Evolutionary conservation across 1,140 invertebrate species (phyloP), one percentile per base, ranked within the genome.

Genomic region (Luehdorfia chinensis): DNA sequence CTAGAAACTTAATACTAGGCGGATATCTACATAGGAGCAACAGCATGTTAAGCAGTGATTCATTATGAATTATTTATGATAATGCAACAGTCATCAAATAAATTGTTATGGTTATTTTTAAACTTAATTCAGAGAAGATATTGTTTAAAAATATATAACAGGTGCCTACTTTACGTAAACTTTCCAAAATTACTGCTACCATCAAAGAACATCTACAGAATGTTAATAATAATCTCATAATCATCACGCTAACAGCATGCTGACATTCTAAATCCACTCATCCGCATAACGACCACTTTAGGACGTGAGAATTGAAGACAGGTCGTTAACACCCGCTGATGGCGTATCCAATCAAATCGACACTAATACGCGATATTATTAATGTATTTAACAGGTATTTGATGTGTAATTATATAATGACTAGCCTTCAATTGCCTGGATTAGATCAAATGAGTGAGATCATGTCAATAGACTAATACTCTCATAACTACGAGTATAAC

Each of bases 371-470:
- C 4, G 13, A 37, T 37, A 21, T 6, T n/a, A 16, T 21, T 37
- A 37, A 37, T 37, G 34, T 37, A 37, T 37, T 37, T 19, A 37
- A 37, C 21, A 37, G 1, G 15, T 34, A 16, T 19, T 21, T 12
- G 34, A 37, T 21, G 18, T 37, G 18, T 37, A 37, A 37, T 37
- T 37, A 37, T 23, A 15, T 37, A 37, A 37, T 37, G 34, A 16
- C 4, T 8, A 37, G 34, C 34, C 34, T 37, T 37, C 34, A 37
- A 37, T 37, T 37, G 34, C 34, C 18, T 23, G 34, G 34, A 34
- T 34, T 15, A 34, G 33, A 37, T 37, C 15, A 37, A 37, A 19
- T 37, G 34, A 37, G n/a, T 16, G 34, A 16, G 34, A 37, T 37
- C 34, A 37, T 19, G 34, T 37, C 34, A 37, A 37, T 37, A 37